Percentiles rank a stretch among this genome's conserved stretches.
Evolutionary conservation across 2,888 invertebrate genomes (phyloP).

Genomic region (Meteorus cinctellus): DNA sequence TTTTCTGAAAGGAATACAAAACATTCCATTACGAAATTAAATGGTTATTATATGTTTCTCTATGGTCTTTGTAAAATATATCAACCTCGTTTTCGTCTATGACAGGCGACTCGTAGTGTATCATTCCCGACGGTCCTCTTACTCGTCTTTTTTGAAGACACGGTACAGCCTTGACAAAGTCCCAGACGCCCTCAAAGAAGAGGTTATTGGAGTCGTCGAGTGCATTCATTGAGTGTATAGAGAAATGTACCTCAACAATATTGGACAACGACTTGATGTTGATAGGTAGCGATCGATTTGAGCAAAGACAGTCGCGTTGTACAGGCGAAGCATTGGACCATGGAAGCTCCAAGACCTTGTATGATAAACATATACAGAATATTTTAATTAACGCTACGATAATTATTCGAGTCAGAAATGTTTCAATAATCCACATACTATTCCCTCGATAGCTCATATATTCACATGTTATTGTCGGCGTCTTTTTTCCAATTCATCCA

Average conservation of each 20-base stretch:
- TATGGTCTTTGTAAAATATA: conserved; percentile 21
- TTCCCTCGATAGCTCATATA: not conserved
- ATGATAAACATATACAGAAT: conserved; percentile 4
- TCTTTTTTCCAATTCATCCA: not conserved
- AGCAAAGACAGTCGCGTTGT: conserved; percentile 87
- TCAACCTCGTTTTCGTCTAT: conserved; percentile 75
- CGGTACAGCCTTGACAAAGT: conserved; percentile 82
- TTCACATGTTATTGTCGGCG: not conserved
- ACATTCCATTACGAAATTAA: too few relatives aligned
- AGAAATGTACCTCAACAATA: conserved; percentile 87
- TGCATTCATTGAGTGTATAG: conserved; percentile 88
- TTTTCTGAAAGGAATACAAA: conserved; percentile 76
- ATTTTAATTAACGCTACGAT: not conserved
- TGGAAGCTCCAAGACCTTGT: conserved; percentile 83
- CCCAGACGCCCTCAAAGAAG: conserved; percentile 89
- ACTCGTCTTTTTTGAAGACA: conserved; percentile 83
- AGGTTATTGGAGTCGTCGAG: conserved; percentile 89
- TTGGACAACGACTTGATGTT: conserved; percentile 85
- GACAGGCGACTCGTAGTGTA: conserved; percentile 77
- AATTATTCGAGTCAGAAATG: not conserved
- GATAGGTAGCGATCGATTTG: conserved; percentile 79
- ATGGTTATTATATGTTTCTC: too few relatives aligned
- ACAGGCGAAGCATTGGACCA: conserved; percentile 83
- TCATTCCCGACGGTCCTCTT: conserved; percentile 85
- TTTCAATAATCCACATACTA: conserved; percentile 13